phyloP scores from a whole-genome alignment of 2,113 vertebrate species.

The Pipa parva region DNA sequence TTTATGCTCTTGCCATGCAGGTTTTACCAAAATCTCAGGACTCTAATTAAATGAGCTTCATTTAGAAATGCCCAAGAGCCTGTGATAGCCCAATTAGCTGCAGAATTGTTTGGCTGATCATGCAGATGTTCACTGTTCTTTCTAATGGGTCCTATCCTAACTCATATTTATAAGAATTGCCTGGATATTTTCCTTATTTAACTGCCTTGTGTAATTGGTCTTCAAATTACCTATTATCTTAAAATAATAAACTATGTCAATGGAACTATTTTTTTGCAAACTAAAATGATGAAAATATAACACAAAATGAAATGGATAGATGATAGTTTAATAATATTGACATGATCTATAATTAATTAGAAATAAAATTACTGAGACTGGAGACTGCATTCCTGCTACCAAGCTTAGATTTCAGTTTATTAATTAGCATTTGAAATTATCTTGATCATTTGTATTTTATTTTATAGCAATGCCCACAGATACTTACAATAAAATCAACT shows the following conservation, averaged over 20 bases:
- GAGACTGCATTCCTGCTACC: too few relatives aligned
- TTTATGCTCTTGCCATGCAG: constrained; percentile 8
- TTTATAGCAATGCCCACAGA: too few relatives aligned
- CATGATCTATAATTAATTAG: too few relatives aligned
- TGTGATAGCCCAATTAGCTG: constrained; percentile 75
- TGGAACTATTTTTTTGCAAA: constrained; percentile 61
- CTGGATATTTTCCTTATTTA: constrained; percentile 53
- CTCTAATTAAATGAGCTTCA: constrained; percentile 51
- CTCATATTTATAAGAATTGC: constrained; percentile 63
- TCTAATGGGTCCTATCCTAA: constrained; percentile 59
- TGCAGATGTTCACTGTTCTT: constrained; percentile 75
- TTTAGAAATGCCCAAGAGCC: constrained; percentile 62
- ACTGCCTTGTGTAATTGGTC: constrained; percentile 70
- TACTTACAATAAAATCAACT: too few relatives aligned
- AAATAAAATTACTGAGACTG: too few relatives aligned
- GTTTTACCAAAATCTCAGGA: constrained; percentile 17
- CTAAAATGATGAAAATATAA: constrained; percentile 52
- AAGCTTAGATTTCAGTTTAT: too few relatives aligned
- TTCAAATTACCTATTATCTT: constrained; percentile 72
- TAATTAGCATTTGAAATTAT: too few relatives aligned
- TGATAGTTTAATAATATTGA: too few relatives aligned
- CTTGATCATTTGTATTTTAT: too few relatives aligned
- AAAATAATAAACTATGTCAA: constrained; percentile 64
- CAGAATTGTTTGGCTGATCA: constrained; percentile 63
- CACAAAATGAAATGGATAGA: too few relatives aligned